These are phyloP conservation scores for Spea multiplicata DNA, from an alignment of 2,113 vertebrate genomes.

Conservation along the genomic window DNA sequence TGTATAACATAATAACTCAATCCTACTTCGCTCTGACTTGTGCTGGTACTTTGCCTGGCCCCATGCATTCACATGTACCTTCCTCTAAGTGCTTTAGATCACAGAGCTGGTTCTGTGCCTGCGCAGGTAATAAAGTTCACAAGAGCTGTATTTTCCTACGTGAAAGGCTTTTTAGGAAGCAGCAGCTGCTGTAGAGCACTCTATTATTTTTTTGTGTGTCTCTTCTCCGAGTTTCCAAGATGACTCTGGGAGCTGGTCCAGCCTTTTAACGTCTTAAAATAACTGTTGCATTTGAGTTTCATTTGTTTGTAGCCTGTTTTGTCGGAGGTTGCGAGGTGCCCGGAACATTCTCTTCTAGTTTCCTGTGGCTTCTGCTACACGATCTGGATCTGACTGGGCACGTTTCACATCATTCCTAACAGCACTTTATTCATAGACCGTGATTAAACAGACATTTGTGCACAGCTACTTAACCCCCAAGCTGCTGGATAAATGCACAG, in stretches of 20 bases:
- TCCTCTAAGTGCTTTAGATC: neutral
- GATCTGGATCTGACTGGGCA: neutral
- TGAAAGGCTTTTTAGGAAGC: neutral
- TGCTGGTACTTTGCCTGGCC: too few relatives aligned
- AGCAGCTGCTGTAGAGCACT: neutral
- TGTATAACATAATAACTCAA: too few relatives aligned
- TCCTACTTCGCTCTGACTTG: too few relatives aligned
- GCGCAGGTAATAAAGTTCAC: slow-evolving; percentile 1
- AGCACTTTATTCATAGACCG: neutral
- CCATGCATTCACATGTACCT: too few relatives aligned
- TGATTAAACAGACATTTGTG: neutral
- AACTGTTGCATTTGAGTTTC: neutral
- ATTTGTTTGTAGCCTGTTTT: neutral
- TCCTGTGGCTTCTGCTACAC: slow-evolving; percentile 8
- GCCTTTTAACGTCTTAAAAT: slow-evolving; percentile 2
- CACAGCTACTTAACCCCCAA: neutral
- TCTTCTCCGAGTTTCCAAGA: neutral
- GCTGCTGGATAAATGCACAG: too few relatives aligned
- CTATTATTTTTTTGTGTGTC: neutral
- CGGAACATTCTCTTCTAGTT: slow-evolving; percentile 10
- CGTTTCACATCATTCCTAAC: slow-evolving; percentile 4
- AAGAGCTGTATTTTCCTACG: neutral
- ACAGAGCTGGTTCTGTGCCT: neutral
- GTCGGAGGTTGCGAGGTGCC: neutral
- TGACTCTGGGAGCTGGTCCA: neutral